Evolutionary conservation across 2,888 invertebrate genomes (phyloP).

Genomic region (Pterostichus niger): DNA sequence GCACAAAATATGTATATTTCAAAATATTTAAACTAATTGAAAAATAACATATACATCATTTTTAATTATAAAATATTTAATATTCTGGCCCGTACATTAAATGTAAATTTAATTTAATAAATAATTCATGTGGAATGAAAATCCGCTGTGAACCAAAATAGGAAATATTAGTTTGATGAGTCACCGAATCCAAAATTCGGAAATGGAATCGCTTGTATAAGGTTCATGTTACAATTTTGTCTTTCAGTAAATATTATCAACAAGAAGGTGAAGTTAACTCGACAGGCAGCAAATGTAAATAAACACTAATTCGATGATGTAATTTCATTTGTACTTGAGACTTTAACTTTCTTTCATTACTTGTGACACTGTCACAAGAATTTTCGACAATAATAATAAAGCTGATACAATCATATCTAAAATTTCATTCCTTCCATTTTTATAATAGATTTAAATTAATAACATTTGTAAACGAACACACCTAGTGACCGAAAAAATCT

Average conservation of each 20-base stretch:
- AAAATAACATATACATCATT: background rate
- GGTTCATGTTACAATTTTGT: background rate
- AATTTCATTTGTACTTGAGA: conserved; percentile 25
- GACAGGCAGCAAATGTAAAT: conserved; percentile 24
- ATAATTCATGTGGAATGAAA: conserved; percentile 3
- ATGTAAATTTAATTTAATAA: conserved; percentile 4
- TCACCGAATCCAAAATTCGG: background rate
- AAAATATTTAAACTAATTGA: background rate
- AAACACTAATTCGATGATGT: conserved; percentile 9
- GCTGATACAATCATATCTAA: background rate
- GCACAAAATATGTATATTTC: background rate
- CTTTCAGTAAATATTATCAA: background rate
- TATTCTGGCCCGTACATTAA: background rate
- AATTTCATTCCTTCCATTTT: background rate
- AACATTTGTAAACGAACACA: no score
- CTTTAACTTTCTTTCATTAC: conserved; percentile 27
- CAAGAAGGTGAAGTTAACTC: background rate
- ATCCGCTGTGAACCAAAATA: background rate
- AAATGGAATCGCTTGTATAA: background rate
- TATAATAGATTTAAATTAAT: no score
- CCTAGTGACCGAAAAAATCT: no score
- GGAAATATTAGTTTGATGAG: no score
- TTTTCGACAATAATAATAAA: background rate
- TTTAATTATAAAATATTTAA: conserved; percentile 15
- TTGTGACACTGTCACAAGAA: background rate